Evolutionary conservation across 2,888 invertebrate genomes (phyloP), one percentile per base, ranked within the genome.

Genomic region (Rhimphoctona megacephalus): DNA sequence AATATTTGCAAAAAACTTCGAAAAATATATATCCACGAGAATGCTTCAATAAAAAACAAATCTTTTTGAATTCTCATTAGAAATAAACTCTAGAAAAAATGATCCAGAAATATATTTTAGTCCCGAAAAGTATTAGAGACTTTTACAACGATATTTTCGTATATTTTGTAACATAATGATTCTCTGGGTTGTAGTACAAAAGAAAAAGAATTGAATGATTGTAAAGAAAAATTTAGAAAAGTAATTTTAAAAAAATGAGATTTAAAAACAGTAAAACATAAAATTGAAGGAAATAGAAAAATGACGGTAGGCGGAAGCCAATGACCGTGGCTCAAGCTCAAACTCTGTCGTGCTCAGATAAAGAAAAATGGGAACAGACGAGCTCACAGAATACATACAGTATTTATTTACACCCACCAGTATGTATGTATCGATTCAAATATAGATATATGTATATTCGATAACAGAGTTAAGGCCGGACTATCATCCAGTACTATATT

Each of bases 281-380:
- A 43, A 49, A 46, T n/a, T 33, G 57, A 61, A 43, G 7, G 64
- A 64, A 49, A 76, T 64, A 57, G 61, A 80, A 57, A 80, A 64
- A 67, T 70, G 76, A 54, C n/a, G 72, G 70, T 54, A 78, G 78
- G 80, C 85, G 80, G 83, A 80, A 86, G 83, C 61, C 85, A 86
- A 83, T 86, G 85, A 86, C 85, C 85, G 66, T 86, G 83, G 83
- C 76, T 86, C 76, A 81, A 84, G 81, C 84, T 84, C 73, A 84
- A 89, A 90, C 88, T n/a, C n/a, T 88, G 90, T 89, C 87, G 82
- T 88, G 81, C 69, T 46, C 78, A 87, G 87, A 87, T 89, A 84
- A 81, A 87, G 85, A 85, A 87, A 74, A 83, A 73, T 49, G 80
- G 76, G 85, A 86, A 80, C 83, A 76, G 74, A 77, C 76, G 76